Base-by-base conservation (phyloP, 2,888 invertebrate species). In the Mimas tiliae region DNA sequence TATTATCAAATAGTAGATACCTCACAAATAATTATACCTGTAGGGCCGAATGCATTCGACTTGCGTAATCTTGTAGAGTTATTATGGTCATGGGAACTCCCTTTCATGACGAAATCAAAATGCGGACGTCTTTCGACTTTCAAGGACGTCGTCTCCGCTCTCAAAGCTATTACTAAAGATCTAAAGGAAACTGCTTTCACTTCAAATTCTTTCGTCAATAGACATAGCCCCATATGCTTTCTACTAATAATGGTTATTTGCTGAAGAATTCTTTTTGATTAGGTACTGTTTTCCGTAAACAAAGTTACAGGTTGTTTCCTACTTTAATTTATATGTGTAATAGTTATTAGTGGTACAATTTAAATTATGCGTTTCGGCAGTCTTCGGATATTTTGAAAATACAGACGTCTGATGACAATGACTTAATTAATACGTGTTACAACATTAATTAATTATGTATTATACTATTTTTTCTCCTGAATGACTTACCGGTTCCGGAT, bases 141-240 rank as follows among this genome's bases (percentile, higher is more conserved):
- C 81, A 86, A 89, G 90, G 89, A 91, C 87, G 82, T 87, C 86
- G 88, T 90, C 87, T 87, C 77, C 77, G 70, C 74, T 76, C 73
- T 79, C 70, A 72, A 78, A 76, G 71, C 75, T 72, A 78, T 77
- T 75, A 76, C 76, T 73, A 71, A 76, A 74, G 70, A 65, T 69
- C 73, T 69, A 76, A 74, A 75, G 75, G 77, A 70, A 77, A 73
- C 72, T 69, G 80, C 85, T 87, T 87, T 86, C 87, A 74, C 85
- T 77, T 67, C 66, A 68, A 69, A 73, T 74, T 74, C 66, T 63
- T 69, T 67, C 51, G 11, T 33, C 21, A 70, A 66, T 68, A 68
- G 67, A 66, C 67, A 70, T 67, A 48, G 63, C 27, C 63, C 55
- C 62, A 62, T 67, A 27, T 27, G 27, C 1, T 27, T 27, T 27